phyloP scores from a whole-genome alignment of 1,140 invertebrate species.

The Coptotermes formosanus region DNA sequence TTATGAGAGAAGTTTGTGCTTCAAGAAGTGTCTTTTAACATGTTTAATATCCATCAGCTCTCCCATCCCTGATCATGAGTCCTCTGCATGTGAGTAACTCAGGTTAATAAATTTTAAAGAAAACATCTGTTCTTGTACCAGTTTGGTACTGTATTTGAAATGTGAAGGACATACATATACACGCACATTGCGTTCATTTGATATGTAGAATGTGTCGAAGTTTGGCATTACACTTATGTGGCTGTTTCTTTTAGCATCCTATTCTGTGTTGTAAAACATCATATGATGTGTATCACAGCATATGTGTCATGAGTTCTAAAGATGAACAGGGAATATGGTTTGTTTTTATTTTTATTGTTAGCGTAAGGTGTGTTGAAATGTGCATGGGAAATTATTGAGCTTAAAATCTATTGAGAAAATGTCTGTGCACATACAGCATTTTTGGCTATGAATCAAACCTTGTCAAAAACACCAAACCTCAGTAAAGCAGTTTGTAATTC shows the following conservation, averaged over 20 bases:
- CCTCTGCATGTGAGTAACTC: background rate
- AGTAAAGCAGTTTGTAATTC: no score
- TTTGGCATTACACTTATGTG: background rate
- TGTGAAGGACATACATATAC: background rate
- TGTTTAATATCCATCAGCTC: background rate
- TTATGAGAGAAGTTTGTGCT: background rate
- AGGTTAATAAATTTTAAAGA: no score
- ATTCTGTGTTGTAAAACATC: background rate
- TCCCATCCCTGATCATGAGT: background rate
- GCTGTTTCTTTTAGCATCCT: background rate
- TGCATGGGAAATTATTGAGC: no score
- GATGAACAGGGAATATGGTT: background rate
- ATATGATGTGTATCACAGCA: background rate
- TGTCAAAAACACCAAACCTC: no score
- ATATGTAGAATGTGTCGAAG: background rate
- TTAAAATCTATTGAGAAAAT: no score
- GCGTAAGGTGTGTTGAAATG: no score
- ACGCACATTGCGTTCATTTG: background rate
- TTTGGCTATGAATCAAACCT: no score
- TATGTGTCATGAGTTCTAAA: background rate
- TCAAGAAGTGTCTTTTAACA: background rate
- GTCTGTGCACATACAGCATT: no score
- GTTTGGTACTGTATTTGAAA: background rate
- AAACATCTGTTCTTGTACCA: background rate
- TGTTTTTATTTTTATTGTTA: no score